Base-by-base conservation (phyloP, 2,113 vertebrate genomes). In the Calidris pygmaea region DNA sequence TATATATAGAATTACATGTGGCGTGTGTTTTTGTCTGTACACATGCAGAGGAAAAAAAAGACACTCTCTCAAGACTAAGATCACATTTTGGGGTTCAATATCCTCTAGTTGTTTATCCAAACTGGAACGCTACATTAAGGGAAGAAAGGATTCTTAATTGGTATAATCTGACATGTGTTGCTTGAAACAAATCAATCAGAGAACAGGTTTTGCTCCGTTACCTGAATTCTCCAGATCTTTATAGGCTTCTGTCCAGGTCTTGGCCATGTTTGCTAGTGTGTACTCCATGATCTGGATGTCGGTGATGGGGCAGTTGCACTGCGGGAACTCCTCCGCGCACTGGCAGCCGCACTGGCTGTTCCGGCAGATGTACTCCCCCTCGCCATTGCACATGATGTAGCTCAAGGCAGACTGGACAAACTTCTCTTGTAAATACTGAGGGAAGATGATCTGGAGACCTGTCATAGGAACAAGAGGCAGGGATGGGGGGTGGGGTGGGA, bases 241-340 rank as follows among this genome's bases (percentile, higher is more conserved):
- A 85, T 99, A 99, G 30, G 99, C 99, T 82, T 99, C 97, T 4
- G 98, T 98, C 99, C 99, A 99, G 16, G 99, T 98, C 95, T 99
- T 99, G 71, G 98, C 98, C 99, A 99, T 99, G 89, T 98, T 98
- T 87, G 98, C 96, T 94, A 99, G 97, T 0, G 99, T 99, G 97
- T 99, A 99, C 97, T 99, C 99, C 99, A 99, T 99, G 97, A 99
- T 99, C 98, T 99, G 99, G 97, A 99, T 99, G 98, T 99, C 99
- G 0, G 99, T 99, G 98, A 99, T 98, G 86, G 99, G 99, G 92
- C 99, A 99, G 98, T 99, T 99, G 98, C 99, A 99, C 72, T 99
- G 99, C 1, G 99, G 99, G 96, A 99, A 99, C 93, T 99, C 99
- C 56, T 99, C 98, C 0, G 98, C 98, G 8, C 99, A 99, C 96